These are phyloP conservation scores for Prosapia bicincta DNA, from an alignment of 2,888 invertebrate species.

Conservation along the genomic window DNA sequence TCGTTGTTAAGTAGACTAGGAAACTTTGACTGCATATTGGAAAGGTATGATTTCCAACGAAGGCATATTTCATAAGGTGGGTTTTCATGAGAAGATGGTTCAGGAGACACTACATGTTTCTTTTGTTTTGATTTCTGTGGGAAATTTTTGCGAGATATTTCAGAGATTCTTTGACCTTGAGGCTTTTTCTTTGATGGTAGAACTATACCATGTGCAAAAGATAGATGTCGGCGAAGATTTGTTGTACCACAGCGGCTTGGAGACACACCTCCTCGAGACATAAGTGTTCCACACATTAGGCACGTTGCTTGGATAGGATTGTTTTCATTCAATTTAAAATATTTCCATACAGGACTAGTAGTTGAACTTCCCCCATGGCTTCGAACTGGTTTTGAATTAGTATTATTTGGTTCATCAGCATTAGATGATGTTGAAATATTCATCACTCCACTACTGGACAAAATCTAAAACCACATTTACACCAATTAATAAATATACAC, in stretches of 20 bases:
- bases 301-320: conserved; percentile 17
- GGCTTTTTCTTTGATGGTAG: conserved; percentile 11
- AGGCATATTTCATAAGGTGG: conserved; percentile 47
- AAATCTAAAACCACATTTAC: no score
- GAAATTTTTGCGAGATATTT: not conserved
- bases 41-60: conserved; percentile 55
- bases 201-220: conserved; percentile 10
- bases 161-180: not conserved
- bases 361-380: not conserved
- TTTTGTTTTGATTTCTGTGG: not conserved
- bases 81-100: conserved; percentile 12
- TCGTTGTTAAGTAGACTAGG: conserved; percentile 51
- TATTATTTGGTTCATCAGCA: not conserved
- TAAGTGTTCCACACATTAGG: conserved; percentile 13
- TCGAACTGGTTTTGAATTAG: not conserved
- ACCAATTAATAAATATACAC: no score
- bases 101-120: conserved; percentile 28
- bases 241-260: conserved; percentile 13
- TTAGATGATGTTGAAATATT: not conserved
- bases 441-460: not conserved
- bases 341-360: conserved; percentile 16
- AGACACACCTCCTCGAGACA: conserved; percentile 14
- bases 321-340: conserved; percentile 15
- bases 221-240: conserved; percentile 20
- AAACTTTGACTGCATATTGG: conserved; percentile 53